A percentile compares a stretch with the other conserved stretches of the same genome.
Conservation (phyloP, 1,140 invertebrate genomes). For the Drosophila sp. region DNA sequence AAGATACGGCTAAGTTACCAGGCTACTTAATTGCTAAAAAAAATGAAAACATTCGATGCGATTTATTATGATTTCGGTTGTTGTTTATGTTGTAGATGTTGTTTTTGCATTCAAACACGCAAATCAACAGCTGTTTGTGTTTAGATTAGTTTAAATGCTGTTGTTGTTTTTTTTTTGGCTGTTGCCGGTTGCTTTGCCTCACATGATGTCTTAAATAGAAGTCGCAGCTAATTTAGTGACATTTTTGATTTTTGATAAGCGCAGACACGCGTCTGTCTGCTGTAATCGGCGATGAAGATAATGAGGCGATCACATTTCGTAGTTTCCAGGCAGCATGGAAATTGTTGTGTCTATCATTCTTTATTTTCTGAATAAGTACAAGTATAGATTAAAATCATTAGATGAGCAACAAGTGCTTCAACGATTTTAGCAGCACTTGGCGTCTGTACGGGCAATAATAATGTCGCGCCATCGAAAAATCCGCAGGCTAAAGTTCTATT, state of each 20-base stretch:
- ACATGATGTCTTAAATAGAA: constrained; percentile 36
- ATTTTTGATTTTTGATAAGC: constrained; percentile 72
- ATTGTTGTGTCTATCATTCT: constrained; percentile 51
- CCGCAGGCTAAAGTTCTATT: constrained; percentile 30
- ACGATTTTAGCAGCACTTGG: constrained; percentile 49
- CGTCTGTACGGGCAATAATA: constrained; percentile 17
- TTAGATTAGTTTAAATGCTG: constrained; percentile 56
- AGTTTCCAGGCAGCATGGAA: constrained; percentile 57
- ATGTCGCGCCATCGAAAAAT: constrained; percentile 53
- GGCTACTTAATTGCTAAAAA: too few relatives aligned
- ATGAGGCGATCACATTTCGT: constrained; percentile 56
- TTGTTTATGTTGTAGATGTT: constrained; percentile 10
- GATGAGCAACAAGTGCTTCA: constrained; percentile 1
- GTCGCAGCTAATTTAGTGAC: constrained; percentile 32
- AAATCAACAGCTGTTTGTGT: constrained; percentile 65
- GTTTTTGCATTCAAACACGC: constrained; percentile 55
- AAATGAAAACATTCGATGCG: constrained; percentile 72
- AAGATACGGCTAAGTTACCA: too few relatives aligned
- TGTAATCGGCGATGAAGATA: constrained; percentile 39
- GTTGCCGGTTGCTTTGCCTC: constrained; percentile 20
- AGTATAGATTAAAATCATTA: constrained; percentile 45
- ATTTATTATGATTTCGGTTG: constrained; percentile 30
- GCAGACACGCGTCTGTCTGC: constrained; percentile 63
- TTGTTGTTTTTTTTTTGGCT: constrained; percentile 23
- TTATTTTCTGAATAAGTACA: constrained; percentile 18